These are phyloP conservation scores for Dicycla oo DNA, from an alignment of 2,888 invertebrate species.

Conservation along the genomic window DNA sequence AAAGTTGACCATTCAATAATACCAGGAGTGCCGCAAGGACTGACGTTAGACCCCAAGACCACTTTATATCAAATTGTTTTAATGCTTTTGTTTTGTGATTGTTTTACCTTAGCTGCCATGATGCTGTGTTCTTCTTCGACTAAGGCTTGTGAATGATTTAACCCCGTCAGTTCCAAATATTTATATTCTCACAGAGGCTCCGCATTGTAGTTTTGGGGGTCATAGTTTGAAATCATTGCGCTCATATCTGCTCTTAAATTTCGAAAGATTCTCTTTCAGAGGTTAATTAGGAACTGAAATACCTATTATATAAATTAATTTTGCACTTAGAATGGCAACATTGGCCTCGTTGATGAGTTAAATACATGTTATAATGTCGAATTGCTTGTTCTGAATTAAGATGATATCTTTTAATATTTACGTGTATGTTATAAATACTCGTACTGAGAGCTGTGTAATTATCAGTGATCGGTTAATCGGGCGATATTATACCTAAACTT, in stretches of 20 bases:
- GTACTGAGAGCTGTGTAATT: too few relatives aligned
- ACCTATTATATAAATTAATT: conserved; percentile 74
- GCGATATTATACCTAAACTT: too few relatives aligned
- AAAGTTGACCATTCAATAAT: not conserved
- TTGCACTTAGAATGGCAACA: conserved; percentile 71
- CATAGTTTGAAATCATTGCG: conserved; percentile 77
- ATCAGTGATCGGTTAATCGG: too few relatives aligned
- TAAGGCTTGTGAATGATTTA: conserved; percentile 75
- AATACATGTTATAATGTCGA: conserved; percentile 54
- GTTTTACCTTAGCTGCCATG: conserved; percentile 82
- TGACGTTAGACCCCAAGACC: not conserved
- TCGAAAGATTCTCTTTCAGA: conserved; percentile 74
- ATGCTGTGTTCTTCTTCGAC: conserved; percentile 70
- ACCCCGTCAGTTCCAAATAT: conserved; percentile 72
- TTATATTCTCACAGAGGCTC: conserved; percentile 78
- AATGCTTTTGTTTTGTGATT: conserved; percentile 11
- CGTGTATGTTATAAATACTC: conserved; percentile 14
- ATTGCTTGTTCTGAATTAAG: conserved; percentile 31
- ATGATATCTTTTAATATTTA: conserved; percentile 34
- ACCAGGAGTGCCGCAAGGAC: conserved; percentile 8
- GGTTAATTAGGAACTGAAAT: conserved; percentile 76
- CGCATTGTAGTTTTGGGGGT: conserved; percentile 79
- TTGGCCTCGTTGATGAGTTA: conserved; percentile 68
- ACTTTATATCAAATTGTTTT: not conserved
- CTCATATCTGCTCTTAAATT: conserved; percentile 69